Evolutionary conservation across 2,797 vertebrate genomes (phyloP), one percentile per base, ranked within the genome.

Genomic region (Lacerta viridis): DNA sequence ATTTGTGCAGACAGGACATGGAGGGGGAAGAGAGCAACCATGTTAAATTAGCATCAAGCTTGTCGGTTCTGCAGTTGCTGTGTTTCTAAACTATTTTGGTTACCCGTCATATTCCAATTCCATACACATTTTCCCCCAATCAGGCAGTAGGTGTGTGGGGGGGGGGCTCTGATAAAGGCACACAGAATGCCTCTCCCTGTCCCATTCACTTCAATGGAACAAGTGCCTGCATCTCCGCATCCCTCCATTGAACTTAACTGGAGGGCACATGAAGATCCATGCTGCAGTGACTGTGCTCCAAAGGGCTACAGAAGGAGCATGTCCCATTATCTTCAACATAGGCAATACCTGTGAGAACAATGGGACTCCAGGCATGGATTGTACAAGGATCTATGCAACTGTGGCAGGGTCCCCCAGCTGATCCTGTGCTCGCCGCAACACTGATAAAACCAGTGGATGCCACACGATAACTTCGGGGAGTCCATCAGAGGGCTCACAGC

Each of bases 31-130:
- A 80, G 23, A 18, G 17, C 29, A 80, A 25, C 50, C 55, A 46
- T 85, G 64, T 80, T 61, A 36, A 89, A 80, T 74, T 85, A n/a
- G 5, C 27, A 33, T 74, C 50, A 50, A 66, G 69, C 36, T 39
- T 17, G 55, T 80, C 23, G 8, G 39, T 50, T 66, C 59, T 39
- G 23, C 29, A 55, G 11, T 74, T 80, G 17, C 6, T 27, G 3
- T 77, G 9, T 46, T 78, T 61, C 29, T 68, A 46, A 86, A 78
- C 43, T 11, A 33, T 33, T 25, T 46, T 77, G 39, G 8, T 77
- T 66, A 77, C 74, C 46, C 59, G 5, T 15, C 11, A 36, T 6
- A 27, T 76, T 10, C 59, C 76, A 33, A 64, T 86, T 46, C 46
- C 69, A 84, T 59, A 39, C 7, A 2, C 50, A 41, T 75, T 50